Evolutionary conservation across 2,797 vertebrate species (phyloP), one percentile per base, ranked within the genome.

Genomic region (Ctenosaura bakeri): DNA sequence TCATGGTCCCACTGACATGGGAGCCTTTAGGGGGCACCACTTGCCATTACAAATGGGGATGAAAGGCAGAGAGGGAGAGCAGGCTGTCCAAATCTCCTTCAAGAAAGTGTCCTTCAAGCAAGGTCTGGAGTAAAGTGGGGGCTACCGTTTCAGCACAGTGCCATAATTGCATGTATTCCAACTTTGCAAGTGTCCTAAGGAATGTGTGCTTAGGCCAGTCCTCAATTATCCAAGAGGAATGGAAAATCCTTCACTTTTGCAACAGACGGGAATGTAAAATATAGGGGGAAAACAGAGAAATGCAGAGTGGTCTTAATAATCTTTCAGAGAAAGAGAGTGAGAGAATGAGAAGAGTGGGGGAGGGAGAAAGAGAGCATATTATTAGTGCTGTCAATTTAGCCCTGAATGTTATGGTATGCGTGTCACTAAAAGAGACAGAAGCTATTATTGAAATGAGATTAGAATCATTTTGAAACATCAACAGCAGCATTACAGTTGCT

Each of bases 361-460:
- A 54, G 14, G 2, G n/a, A 38, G 56, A 38, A n/a, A 90, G 14
- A 81, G 22, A 91, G 92, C 0, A 92, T 95, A 92, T 97, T 96
- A 97, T 96, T 97, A 96, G 96, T 92, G 95, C 96, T 97, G 96
- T 97, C 96, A 96, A 94, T 96, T 97, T 94, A 96, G 95, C 95
- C 93, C 91, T 87, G 96, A 95, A 94, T 96, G 94, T 96, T 97
- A 94, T 96, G 96, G 96, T 96, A 96, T 95, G 94, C 93, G 93
- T 96, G 95, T 97, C 90, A 90, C 95, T 50, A 92, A 92, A 92
- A 97, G 95, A 97, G 97, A 97, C 96, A 97, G 96, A 96, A 96
- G 96, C 96, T 97, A 97, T 97, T 97, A 97, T 96, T 96, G 96
- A 97, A 96, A 97, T 96, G 94, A 96, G 97, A 97, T 97, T 96